phyloP scores from a whole-genome alignment of 2,113 vertebrate genomes.

The Paralichthys olivaceus region DNA sequence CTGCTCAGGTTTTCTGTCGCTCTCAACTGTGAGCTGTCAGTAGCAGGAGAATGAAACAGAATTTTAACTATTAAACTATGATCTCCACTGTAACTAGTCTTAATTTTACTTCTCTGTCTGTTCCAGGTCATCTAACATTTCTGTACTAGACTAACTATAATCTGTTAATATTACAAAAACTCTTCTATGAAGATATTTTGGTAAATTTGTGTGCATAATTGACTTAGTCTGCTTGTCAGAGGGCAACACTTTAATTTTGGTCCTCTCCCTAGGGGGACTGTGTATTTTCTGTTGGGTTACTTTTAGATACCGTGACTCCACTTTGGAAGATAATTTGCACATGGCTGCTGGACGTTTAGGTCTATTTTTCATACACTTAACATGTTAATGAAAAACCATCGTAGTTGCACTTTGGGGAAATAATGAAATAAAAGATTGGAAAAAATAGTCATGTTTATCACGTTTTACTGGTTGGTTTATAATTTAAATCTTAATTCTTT shows the following conservation, averaged over 20 bases:
- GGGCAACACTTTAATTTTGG: no score
- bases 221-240: no score
- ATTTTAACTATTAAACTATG: background rate
- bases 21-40: background rate
- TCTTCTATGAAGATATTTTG: background rate
- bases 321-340: background rate
- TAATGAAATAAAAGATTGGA: background rate
- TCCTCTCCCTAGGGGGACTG: no score
- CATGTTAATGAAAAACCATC: background rate
- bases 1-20: background rate
- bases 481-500: conserved; percentile 1
- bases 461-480: background rate
- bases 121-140: background rate
- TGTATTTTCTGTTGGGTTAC: no score
- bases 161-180: background rate
- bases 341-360: background rate
- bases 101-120: background rate
- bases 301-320: background rate
- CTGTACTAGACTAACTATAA: no score
- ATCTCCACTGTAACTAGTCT: background rate
- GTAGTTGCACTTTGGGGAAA: no score
- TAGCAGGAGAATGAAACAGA: background rate
- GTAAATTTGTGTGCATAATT: background rate
- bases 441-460: background rate
- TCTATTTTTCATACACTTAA: background rate